Conservation (phyloP, 2,888 invertebrate genomes). For the Eilema griseolum region DNA sequence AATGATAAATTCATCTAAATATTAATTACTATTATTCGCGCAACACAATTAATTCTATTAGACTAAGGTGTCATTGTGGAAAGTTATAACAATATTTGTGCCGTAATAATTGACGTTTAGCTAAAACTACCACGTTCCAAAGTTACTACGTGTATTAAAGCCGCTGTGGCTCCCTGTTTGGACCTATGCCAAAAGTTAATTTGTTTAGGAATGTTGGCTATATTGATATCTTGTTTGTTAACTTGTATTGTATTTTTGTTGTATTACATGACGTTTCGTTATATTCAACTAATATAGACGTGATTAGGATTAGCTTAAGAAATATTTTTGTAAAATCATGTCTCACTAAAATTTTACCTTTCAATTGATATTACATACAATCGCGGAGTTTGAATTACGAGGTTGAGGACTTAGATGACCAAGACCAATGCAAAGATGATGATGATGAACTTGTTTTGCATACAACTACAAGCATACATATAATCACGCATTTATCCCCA, state of each 20-base stretch:
- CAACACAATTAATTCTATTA: neutral
- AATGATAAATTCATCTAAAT: neutral
- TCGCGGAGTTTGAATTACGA: no score
- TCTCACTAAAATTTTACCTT: no score
- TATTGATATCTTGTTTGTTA: neutral
- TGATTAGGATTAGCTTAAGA: neutral
- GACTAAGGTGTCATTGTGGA: neutral
- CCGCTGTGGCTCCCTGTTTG: neutral
- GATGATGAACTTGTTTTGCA: no score
- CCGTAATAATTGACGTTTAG: neutral
- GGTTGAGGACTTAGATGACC: no score
- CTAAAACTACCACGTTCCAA: neutral
- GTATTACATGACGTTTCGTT: neutral
- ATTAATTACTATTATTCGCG: neutral
- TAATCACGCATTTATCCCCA: no score
- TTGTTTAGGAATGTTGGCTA: neutral
- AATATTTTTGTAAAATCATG: neutral
- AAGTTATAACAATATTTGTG: constrained; percentile 1
- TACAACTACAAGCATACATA: no score
- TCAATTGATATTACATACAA: no score
- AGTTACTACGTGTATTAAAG: neutral
- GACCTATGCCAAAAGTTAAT: constrained; percentile 1
- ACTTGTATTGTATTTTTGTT: neutral
- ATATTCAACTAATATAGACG: neutral
- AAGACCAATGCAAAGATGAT: no score